phyloP scores from a whole-genome alignment of 2,888 invertebrate species.

The Meiosimyza platycephala region DNA sequence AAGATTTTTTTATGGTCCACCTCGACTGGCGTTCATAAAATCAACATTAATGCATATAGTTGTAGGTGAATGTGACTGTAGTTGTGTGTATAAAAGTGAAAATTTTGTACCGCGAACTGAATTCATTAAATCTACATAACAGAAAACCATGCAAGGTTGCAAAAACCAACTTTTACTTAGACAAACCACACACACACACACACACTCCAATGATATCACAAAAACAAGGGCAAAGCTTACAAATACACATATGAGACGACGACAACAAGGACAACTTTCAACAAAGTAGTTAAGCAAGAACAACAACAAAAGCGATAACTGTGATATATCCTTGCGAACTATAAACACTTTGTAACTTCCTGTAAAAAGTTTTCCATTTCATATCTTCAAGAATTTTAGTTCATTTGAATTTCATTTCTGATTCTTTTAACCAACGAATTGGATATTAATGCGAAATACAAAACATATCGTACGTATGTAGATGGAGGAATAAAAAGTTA shows the following conservation, averaged over 20 bases:
- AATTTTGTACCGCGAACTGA: conserved; percentile 4
- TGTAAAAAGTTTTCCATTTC: background rate
- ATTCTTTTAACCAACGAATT: background rate
- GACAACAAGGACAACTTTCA: background rate
- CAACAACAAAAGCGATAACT: too few species aligned
- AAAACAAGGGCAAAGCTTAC: too few species aligned
- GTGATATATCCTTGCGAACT: conserved; percentile 4
- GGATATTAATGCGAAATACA: background rate
- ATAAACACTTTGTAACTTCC: conserved; percentile 15
- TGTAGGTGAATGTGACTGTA: too few species aligned
- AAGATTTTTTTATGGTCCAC: too few species aligned
- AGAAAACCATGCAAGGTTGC: background rate
- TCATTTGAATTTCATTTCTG: background rate
- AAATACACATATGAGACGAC: too few species aligned
- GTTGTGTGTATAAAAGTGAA: too few species aligned
- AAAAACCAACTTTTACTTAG: background rate
- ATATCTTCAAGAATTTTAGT: background rate
- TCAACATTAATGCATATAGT: too few species aligned
- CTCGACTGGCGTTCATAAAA: too few species aligned
- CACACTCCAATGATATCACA: too few species aligned
- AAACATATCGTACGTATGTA: background rate
- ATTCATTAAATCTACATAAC: background rate
- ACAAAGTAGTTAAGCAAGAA: conserved; percentile 10
- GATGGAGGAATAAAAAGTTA: background rate
- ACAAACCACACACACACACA: too few species aligned